Conservation (phyloP, 2,888 invertebrate genomes). For the Frankliniella fusca region DNA sequence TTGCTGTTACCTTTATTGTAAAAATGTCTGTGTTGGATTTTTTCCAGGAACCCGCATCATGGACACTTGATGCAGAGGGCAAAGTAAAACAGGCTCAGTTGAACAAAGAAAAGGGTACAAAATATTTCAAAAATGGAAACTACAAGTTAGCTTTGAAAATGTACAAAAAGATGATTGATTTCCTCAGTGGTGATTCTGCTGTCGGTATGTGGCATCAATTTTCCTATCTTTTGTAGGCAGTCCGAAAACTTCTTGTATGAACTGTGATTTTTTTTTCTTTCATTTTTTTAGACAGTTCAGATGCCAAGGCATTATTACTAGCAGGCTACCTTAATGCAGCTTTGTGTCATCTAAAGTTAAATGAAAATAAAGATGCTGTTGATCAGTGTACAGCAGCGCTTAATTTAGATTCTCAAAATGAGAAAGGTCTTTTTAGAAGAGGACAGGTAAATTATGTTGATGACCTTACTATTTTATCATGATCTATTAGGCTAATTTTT, state of each 20-base stretch:
- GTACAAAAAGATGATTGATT: constrained; percentile 72
- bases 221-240: too few species aligned
- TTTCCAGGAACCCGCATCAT: constrained; percentile 53
- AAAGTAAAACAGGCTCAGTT: constrained; percentile 75
- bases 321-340: constrained; percentile 77
- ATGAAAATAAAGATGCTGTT: constrained; percentile 67
- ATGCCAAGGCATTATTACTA: constrained; percentile 57
- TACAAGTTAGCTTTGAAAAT: constrained; percentile 75
- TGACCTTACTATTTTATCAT: too few species aligned
- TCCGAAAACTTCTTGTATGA: constrained; percentile 31
- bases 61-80: constrained; percentile 75
- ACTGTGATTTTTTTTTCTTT: constrained; percentile 19
- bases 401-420: constrained; percentile 66
- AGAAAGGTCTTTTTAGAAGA: constrained; percentile 85
- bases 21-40: constrained; percentile 30
- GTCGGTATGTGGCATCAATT: constrained; percentile 46
- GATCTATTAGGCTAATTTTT: neutral
- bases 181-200: constrained; percentile 54
- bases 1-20: constrained; percentile 11
- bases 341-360: constrained; percentile 71
- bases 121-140: constrained; percentile 78
- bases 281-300: constrained; percentile 46
- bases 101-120: constrained; percentile 86
- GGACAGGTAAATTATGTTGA: constrained; percentile 58
- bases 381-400: constrained; percentile 74